Conservation (phyloP, 2,888 invertebrate genomes). For the Iphiclides podalirius region DNA sequence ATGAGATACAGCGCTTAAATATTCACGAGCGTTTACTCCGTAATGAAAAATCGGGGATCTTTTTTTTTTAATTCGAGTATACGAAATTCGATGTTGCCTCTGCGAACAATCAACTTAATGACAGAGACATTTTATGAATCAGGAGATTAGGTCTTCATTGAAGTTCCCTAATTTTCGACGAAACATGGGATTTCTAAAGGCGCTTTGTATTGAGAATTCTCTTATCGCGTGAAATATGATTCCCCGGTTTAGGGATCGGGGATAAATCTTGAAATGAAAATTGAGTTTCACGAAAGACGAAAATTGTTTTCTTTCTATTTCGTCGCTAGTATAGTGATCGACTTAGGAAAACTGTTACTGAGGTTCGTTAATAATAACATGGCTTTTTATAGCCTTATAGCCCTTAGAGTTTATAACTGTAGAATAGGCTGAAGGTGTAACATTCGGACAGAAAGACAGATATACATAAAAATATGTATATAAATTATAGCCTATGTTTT, state of each 20-base stretch:
- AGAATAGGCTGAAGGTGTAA: too few relatives aligned
- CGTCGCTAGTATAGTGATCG: too few relatives aligned
- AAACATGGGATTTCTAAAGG: neutral
- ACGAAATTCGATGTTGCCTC: slow-evolving; percentile 33
- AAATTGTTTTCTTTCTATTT: too few relatives aligned
- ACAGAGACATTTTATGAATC: slow-evolving; percentile 38
- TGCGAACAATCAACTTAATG: slow-evolving; percentile 33
- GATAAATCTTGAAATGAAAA: too few relatives aligned
- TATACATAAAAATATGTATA: too few relatives aligned
- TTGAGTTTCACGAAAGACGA: too few relatives aligned
- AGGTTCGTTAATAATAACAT: too few relatives aligned
- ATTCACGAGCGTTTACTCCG: slow-evolving; percentile 50
- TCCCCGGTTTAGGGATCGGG: neutral
- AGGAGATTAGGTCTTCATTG: slow-evolving; percentile 30
- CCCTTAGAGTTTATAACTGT: too few relatives aligned
- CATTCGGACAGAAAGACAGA: too few relatives aligned
- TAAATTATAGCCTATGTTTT: too few relatives aligned
- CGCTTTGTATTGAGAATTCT: neutral
- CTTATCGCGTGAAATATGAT: neutral
- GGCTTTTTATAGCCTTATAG: too few relatives aligned
- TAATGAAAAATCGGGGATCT: slow-evolving; percentile 42
- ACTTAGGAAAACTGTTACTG: too few relatives aligned
- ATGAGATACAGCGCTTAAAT: slow-evolving; percentile 51
- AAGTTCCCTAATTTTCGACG: slow-evolving; percentile 13
- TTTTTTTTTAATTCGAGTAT: slow-evolving; percentile 32